A percentile compares a stretch with the other conserved stretches of the same genome.
Conservation (phyloP, 2,113 vertebrate genomes). For the Axis porcinus region DNA sequence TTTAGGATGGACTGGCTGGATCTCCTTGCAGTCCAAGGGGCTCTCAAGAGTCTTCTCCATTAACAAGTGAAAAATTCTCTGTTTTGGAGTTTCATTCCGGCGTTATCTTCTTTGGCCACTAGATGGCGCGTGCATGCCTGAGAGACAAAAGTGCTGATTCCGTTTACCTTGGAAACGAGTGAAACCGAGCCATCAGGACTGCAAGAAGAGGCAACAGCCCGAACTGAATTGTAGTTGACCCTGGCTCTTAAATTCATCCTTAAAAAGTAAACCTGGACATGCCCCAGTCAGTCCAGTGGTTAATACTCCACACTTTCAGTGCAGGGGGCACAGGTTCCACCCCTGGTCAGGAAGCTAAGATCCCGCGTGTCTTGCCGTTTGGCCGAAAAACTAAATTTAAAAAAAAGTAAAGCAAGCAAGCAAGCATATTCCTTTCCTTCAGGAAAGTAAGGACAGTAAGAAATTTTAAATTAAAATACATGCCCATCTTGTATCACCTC, state of each 20-base stretch:
- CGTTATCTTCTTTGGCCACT: conserved; percentile 1
- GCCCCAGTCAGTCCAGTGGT: not conserved
- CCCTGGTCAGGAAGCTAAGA: not conserved
- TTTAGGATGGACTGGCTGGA: too few species aligned
- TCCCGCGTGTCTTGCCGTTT: not conserved
- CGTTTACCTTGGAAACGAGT: not conserved
- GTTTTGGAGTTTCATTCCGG: not conserved
- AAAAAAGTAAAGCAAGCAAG: not conserved
- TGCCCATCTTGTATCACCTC: not conserved
- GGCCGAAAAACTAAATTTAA: not conserved
- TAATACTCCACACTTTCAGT: not conserved
- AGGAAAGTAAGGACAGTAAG: not conserved
- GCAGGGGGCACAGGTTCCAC: not conserved
- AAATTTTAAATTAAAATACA: not conserved
- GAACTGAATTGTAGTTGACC: not conserved
- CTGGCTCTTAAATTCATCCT: not conserved
- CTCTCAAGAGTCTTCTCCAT: not conserved
- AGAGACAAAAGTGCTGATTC: conserved; percentile 17
- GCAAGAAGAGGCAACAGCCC: not conserved
- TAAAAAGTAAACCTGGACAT: not conserved
- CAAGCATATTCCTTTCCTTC: not conserved
- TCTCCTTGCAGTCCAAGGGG: too few species aligned
- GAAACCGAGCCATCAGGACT: not conserved
- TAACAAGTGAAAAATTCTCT: not conserved
- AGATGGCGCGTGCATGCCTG: conserved; percentile 51